phyloP scores from a whole-genome alignment of 2,797 vertebrate species.

The Danio kyathit region DNA sequence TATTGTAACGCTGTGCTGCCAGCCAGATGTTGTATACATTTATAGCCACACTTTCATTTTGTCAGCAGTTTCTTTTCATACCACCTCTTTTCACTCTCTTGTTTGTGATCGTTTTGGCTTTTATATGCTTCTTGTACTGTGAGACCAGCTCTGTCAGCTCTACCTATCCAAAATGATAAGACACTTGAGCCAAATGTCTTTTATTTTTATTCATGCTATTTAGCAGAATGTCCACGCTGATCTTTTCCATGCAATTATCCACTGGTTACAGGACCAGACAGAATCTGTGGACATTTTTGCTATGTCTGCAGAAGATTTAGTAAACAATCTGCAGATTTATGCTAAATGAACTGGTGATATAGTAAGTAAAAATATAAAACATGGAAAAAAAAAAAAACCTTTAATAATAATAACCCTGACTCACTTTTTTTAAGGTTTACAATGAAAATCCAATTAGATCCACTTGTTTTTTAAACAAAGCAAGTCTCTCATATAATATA shows the following conservation, averaged over 20 bases:
- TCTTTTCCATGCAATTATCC: not conserved
- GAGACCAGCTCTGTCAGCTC: slow-evolving; percentile 9
- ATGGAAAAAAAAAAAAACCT: too few species aligned
- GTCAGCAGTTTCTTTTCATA: slow-evolving; percentile 34
- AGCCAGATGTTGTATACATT: not conserved
- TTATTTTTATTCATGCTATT: not conserved
- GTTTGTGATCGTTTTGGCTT: slow-evolving; percentile 1
- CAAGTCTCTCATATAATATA: too few species aligned
- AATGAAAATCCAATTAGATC: too few species aligned
- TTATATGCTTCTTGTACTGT: not conserved
- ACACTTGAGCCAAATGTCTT: not conserved
- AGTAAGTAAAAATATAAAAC: too few species aligned
- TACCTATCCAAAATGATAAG: slow-evolving; percentile 21
- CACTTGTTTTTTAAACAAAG: too few species aligned
- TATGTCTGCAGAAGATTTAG: too few species aligned
- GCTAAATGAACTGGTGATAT: too few species aligned
- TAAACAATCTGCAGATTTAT: too few species aligned
- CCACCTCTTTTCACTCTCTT: slow-evolving; percentile 3
- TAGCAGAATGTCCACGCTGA: not conserved
- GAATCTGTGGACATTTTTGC: too few species aligned
- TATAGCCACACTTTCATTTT: slow-evolving; percentile 7
- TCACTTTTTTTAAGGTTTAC: too few species aligned
- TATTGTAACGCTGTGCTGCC: slow-evolving; percentile 4
- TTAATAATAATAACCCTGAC: too few species aligned
- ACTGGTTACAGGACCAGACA: too few species aligned